A percentile compares a stretch with the other conserved stretches of the same genome.
These are phyloP conservation scores for Timandra comae DNA, from an alignment of 2,888 invertebrate genomes.

Conservation along the genomic window DNA sequence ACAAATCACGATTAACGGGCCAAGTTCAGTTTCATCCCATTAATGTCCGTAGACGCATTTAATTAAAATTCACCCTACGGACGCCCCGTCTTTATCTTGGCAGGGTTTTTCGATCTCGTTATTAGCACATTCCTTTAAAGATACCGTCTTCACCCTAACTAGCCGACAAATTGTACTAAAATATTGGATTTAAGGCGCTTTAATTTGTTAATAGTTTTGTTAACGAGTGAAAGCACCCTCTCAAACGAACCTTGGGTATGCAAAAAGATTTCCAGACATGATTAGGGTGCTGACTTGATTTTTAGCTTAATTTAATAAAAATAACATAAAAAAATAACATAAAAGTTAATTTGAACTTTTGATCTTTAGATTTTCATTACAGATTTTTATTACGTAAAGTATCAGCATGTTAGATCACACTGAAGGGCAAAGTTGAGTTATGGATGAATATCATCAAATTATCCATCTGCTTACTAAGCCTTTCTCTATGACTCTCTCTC, in stretches of 20 bases:
- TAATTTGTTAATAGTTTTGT: conserved; percentile 32
- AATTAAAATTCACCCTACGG: conserved; percentile 71
- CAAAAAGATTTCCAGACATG: no score
- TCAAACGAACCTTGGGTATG: conserved; percentile 1
- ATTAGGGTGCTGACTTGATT: no score
- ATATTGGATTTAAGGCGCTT: conserved; percentile 22
- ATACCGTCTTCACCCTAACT: conserved; percentile 29
- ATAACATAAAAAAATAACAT: no score
- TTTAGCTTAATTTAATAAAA: no score
- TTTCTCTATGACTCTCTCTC: no score
- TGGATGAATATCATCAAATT: no score
- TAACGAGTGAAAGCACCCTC: conserved; percentile 8
- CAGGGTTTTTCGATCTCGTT: conserved; percentile 61
- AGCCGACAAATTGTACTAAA: conserved; percentile 28
- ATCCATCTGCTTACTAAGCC: no score
- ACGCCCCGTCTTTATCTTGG: conserved; percentile 48
- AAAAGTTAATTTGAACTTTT: no score
- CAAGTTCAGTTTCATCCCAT: conserved; percentile 68
- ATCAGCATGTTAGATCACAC: no score
- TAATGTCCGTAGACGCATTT: conserved; percentile 67
- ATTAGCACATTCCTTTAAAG: conserved; percentile 43
- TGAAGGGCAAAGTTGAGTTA: no score
- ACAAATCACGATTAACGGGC: conserved; percentile 70
- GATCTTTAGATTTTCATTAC: no score
- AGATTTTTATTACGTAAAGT: no score